phyloP scores from a whole-genome alignment of 2,797 vertebrate species.

The Bucorvus abyssinicus region DNA sequence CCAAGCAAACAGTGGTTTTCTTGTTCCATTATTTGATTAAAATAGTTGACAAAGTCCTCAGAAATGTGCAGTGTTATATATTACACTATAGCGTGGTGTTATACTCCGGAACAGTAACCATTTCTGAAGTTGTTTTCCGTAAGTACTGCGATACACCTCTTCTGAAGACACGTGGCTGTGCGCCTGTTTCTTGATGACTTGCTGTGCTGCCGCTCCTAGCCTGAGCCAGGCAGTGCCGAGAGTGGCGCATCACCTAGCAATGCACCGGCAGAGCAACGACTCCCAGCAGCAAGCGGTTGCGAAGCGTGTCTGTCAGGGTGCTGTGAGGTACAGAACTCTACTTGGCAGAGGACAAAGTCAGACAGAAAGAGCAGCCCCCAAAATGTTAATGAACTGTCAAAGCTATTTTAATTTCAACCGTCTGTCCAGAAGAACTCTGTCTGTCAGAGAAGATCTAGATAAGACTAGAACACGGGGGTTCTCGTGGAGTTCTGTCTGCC shows the following conservation, averaged over 20 bases:
- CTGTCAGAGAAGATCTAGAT: neutral
- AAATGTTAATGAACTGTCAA: neutral
- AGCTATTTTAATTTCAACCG: neutral
- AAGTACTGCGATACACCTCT: neutral
- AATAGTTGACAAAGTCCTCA: neutral
- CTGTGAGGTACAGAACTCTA: neutral
- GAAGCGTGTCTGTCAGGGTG: neutral
- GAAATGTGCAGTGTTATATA: neutral
- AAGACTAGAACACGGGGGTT: neutral
- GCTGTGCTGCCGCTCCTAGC: neutral
- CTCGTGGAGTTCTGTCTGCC: neutral
- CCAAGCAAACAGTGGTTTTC: neutral
- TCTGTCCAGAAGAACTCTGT: neutral
- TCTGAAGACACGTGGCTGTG: fast-evolving
- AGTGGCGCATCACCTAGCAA: neutral
- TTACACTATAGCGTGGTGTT: neutral
- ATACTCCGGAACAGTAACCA: fast-evolving
- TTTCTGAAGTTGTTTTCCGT: neutral
- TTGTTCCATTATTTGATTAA: neutral
- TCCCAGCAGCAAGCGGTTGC: neutral
- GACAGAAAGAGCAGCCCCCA: neutral
- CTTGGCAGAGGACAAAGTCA: neutral
- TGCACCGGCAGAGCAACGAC: neutral
- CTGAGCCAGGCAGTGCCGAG: neutral
- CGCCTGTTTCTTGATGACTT: fast-evolving